Conservation (phyloP, 2,888 invertebrate genomes). For the Drosophila meridiana region DNA sequence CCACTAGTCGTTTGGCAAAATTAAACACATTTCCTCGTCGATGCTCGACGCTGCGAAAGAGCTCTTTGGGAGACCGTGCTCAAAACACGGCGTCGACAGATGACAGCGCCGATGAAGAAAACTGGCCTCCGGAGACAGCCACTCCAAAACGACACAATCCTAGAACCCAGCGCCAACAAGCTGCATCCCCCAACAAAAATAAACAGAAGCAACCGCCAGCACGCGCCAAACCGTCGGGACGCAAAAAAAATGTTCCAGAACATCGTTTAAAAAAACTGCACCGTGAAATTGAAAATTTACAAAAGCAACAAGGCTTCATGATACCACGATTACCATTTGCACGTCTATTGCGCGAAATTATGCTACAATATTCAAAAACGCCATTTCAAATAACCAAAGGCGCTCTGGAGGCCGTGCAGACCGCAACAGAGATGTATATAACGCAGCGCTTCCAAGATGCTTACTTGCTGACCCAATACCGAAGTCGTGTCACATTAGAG, state of each 20-base stretch:
- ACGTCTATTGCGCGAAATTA: constrained; percentile 85
- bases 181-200: neutral
- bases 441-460: constrained; percentile 86
- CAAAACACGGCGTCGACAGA: neutral
- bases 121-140: constrained; percentile 10
- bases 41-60: constrained; percentile 54
- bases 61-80: neutral
- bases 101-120: constrained; percentile 28
- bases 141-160: neutral
- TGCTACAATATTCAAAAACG: constrained; percentile 58
- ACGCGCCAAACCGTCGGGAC: constrained; percentile 1
- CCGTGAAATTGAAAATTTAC: constrained; percentile 54
- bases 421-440: constrained; percentile 86
- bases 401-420: constrained; percentile 86
- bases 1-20: constrained; percentile 37
- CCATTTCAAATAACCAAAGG: constrained; percentile 77
- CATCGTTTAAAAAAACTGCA: constrained; percentile 6
- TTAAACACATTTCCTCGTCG: constrained; percentile 25
- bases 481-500: constrained; percentile 85
- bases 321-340: constrained; percentile 85
- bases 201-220: neutral
- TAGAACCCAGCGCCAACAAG: neutral
- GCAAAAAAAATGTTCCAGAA: constrained; percentile 43
- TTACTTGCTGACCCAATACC: constrained; percentile 84
- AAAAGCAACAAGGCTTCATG: constrained; percentile 51